Conservation (phyloP, 2,797 vertebrate species). For the Rhyacichthys aspro region DNA sequence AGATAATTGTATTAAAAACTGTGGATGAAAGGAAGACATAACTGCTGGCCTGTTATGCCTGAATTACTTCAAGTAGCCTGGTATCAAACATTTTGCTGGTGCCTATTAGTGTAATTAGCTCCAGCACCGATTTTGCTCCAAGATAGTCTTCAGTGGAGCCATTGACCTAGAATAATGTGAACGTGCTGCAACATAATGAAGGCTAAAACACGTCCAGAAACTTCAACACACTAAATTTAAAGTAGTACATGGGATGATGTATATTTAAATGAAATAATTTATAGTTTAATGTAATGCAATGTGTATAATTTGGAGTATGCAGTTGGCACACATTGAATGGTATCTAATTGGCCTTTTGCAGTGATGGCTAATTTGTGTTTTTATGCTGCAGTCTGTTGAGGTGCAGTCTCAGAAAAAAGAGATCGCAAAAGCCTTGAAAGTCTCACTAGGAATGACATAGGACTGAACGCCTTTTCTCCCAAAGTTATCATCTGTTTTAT, state of each 20-base stretch:
- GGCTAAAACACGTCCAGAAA: constrained; percentile 36
- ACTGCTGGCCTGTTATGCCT: constrained; percentile 32
- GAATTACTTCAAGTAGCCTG: constrained; percentile 45
- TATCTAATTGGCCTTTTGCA: too few species aligned
- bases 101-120: constrained; percentile 68
- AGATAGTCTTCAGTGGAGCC: constrained; percentile 58
- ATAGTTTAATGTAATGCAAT: too few species aligned
- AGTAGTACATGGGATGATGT: constrained; percentile 20
- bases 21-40: constrained; percentile 30
- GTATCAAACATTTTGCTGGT: constrained; percentile 57
- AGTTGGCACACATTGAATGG: too few species aligned
- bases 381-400: too few species aligned
- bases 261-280: too few species aligned
- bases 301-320: too few species aligned
- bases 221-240: constrained; percentile 19
- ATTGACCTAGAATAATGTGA: constrained; percentile 62
- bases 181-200: constrained; percentile 47
- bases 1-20: constrained; percentile 20
- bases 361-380: too few species aligned
- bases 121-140: constrained; percentile 41
- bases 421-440: too few species aligned
- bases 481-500: too few species aligned
- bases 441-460: too few species aligned
- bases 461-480: too few species aligned
- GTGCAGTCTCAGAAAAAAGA: too few species aligned